Conservation (phyloP, 2,113 vertebrate genomes). For the Burhinus bistriatus region DNA sequence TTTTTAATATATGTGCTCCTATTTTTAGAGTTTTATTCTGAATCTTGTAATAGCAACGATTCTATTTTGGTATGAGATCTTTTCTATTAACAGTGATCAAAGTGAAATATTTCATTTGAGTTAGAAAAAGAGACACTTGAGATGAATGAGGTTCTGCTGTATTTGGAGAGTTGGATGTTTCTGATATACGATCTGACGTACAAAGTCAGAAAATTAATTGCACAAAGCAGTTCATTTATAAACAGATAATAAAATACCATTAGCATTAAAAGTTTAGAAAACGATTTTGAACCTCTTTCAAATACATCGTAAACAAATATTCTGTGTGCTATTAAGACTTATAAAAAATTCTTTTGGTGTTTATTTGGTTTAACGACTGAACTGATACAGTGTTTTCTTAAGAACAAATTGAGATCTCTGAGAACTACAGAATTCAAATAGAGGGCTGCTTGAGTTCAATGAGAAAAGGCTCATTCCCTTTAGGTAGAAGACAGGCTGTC, state of each 20-base stretch:
- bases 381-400: neutral
- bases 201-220: neutral
- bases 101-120: conserved; percentile 50
- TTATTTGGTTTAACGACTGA: neutral
- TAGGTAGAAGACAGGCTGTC: neutral
- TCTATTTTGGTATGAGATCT: neutral
- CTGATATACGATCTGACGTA: neutral
- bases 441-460: neutral
- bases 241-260: neutral
- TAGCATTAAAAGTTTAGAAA: neutral
- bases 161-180: conserved; percentile 23
- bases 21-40: conserved; percentile 51
- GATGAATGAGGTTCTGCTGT: conserved; percentile 44
- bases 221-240: neutral
- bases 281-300: neutral
- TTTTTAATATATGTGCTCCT: conserved; percentile 42
- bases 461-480: neutral
- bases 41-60: conserved; percentile 42
- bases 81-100: conserved; percentile 51
- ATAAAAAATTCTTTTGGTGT: neutral
- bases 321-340: neutral
- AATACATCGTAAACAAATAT: neutral
- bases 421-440: neutral
- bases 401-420: neutral
- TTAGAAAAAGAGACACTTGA: conserved; percentile 23